A percentile compares a stretch with the other conserved stretches of the same genome.
phyloP scores from a whole-genome alignment of 1,140 invertebrate species.

The Hylyphantes graminicola region DNA sequence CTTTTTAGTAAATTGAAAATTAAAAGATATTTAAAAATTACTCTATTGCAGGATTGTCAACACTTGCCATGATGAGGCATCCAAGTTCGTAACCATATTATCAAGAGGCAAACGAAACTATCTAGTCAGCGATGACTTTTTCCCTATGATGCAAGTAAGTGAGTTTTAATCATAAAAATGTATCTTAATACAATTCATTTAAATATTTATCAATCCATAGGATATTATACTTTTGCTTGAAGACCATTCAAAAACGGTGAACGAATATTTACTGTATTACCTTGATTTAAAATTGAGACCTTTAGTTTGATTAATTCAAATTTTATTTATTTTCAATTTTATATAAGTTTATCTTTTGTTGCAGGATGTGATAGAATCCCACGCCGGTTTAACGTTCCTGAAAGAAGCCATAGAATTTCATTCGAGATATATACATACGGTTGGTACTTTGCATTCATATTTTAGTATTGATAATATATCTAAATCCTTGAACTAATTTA shows the following conservation, averaged over 20 bases:
- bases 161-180: not conserved
- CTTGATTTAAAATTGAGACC: no score
- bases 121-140: constrained; percentile 80
- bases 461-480: not conserved
- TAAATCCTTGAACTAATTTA: no score
- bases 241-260: no score
- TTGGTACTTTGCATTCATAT: constrained; percentile 70
- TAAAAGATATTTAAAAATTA: not conserved
- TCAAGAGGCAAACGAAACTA: constrained; percentile 68
- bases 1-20: no score
- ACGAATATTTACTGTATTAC: no score
- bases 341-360: constrained; percentile 67
- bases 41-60: constrained; percentile 74
- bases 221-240: no score
- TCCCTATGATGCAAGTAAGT: constrained; percentile 77
- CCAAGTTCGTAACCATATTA: constrained; percentile 89
- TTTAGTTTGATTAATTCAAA: no score
- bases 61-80: constrained; percentile 87
- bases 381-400: constrained; percentile 96
- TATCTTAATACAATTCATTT: not conserved
- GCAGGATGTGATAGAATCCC: constrained; percentile 99
- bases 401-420: constrained; percentile 98
- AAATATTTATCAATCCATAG: no score
- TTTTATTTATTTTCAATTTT: not conserved
- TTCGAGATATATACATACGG: constrained; percentile 96